Evolutionary conservation across 1,140 invertebrate species (phyloP).

Genomic region (Sitodiplosis mosellana): DNA sequence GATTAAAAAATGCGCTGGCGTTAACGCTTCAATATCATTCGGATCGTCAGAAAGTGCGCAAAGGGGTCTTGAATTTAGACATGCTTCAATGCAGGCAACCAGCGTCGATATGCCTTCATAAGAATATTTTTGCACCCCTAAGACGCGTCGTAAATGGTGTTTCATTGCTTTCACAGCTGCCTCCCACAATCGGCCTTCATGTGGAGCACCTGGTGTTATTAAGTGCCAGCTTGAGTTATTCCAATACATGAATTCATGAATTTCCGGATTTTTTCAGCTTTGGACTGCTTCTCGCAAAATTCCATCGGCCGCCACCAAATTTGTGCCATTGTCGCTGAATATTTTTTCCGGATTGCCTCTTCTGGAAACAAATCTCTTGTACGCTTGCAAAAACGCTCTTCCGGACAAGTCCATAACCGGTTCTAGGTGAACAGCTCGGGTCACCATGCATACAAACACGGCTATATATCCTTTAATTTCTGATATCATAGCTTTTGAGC

Average conservation of each 20-base stretch:
- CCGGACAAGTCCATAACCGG: too few relatives aligned
- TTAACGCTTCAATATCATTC: constrained; percentile 11
- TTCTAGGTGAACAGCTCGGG: too few relatives aligned
- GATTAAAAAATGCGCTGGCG: constrained; percentile 22
- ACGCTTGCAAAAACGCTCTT: constrained; percentile 5
- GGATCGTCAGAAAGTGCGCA: constrained; percentile 11
- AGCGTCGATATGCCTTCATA: constrained; percentile 14
- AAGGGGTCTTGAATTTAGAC: constrained; percentile 16
- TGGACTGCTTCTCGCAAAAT: constrained; percentile 15
- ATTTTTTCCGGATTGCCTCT: too few relatives aligned
- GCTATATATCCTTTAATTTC: constrained; percentile 3
- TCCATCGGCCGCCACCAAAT: constrained; percentile 14
- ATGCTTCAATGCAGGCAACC: constrained; percentile 10
- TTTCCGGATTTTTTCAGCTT: too few relatives aligned
- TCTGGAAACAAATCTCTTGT: too few relatives aligned
- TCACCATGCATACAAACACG: too few relatives aligned
- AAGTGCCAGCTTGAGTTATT: constrained; percentile 7
- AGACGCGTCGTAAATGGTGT: constrained; percentile 9
- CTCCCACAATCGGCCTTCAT: constrained; percentile 13
- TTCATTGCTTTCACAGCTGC: constrained; percentile 12
- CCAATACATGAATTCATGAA: constrained; percentile 11
- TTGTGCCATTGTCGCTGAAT: constrained; percentile 10
- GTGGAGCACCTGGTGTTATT: constrained; percentile 7
- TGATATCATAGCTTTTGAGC: too few relatives aligned
- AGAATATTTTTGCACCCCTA: constrained; percentile 9